Percentiles rank a stretch among this genome's conserved stretches.
Evolutionary conservation across 2,797 vertebrate species (phyloP).

Genomic region (Protosalanx chinensis): DNA sequence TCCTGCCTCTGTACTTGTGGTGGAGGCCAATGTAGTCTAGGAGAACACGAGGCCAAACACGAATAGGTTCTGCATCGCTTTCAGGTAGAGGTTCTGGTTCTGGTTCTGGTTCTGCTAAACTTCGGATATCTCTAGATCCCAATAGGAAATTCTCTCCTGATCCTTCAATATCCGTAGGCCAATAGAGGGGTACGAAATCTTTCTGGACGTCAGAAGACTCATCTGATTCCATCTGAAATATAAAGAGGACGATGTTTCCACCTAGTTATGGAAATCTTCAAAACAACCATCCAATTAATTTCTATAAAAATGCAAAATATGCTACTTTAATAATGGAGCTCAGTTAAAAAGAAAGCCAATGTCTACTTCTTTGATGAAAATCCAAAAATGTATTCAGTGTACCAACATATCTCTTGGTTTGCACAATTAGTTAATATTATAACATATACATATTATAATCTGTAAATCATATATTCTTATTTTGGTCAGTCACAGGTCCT

Average conservation of each 20-base stretch:
- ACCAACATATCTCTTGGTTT: no score
- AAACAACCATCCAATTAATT: no score
- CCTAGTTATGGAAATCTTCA: neutral
- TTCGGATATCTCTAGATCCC: constrained; percentile 7
- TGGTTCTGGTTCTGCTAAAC: neutral
- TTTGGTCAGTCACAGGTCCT: no score
- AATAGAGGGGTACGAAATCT: constrained; percentile 8
- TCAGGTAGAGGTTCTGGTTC: neutral
- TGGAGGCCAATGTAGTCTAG: constrained; percentile 41
- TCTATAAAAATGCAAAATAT: no score
- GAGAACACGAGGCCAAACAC: constrained; percentile 33
- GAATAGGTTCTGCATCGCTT: neutral
- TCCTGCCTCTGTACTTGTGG: constrained; percentile 33
- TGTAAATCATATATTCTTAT: no score
- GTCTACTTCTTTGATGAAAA: no score
- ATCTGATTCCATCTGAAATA: constrained; percentile 20
- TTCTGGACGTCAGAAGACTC: constrained; percentile 20
- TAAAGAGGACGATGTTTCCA: neutral
- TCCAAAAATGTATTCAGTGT: no score
- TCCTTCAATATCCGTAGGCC: constrained; percentile 14
- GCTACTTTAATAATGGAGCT: no score
- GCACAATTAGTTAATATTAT: no score
- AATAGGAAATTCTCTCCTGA: constrained; percentile 13
- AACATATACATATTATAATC: no score
- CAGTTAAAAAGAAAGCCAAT: no score